A percentile compares a stretch with the other conserved stretches of the same genome.
Evolutionary conservation across 37 sponge, comb jelly and placozoan species (phyloP).

Genomic region (Beroe forskalii): DNA sequence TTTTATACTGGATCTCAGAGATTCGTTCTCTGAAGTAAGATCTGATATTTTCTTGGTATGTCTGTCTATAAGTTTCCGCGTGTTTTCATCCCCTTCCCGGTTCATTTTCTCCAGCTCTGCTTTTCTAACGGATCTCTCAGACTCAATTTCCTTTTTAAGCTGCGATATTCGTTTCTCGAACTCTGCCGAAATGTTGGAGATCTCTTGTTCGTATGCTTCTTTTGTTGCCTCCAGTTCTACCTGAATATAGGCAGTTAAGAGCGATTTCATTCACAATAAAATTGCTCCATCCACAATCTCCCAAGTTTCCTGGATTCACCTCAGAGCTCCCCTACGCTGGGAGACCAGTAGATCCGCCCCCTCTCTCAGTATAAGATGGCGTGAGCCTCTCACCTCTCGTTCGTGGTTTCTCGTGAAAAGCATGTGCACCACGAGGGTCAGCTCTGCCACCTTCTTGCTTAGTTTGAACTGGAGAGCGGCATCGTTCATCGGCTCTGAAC

Average conservation of each 20-base stretch:
- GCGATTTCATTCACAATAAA: too few relatives aligned
- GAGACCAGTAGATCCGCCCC: too few relatives aligned
- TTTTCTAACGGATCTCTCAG: background rate
- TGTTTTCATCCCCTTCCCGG: background rate
- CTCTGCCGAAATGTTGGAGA: background rate
- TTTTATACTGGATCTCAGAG: background rate
- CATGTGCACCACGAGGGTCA: slow-evolving; percentile 65
- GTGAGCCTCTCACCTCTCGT: slow-evolving; percentile 53
- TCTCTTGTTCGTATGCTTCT: slow-evolving; percentile 65
- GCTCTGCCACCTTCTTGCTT: slow-evolving; percentile 66
- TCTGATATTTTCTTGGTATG: slow-evolving; percentile 2
- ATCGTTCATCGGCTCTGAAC: slow-evolving; percentile 52
- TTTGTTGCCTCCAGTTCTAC: slow-evolving; percentile 60
- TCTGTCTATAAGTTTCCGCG: background rate
- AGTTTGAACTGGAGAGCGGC: slow-evolving; percentile 60
- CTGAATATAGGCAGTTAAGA: background rate
- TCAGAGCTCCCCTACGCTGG: too few relatives aligned
- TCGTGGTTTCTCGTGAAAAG: slow-evolving; percentile 64
- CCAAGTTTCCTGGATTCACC: too few relatives aligned
- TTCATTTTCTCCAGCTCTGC: slow-evolving; percentile 1
- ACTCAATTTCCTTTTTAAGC: background rate
- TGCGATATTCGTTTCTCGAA: slow-evolving; percentile 6
- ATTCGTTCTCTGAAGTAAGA: background rate
- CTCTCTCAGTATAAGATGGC: too few relatives aligned
- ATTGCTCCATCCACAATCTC: too few relatives aligned